phyloP scores from a whole-genome alignment of 2,888 invertebrate species.

The Druceiella hillmani region DNA sequence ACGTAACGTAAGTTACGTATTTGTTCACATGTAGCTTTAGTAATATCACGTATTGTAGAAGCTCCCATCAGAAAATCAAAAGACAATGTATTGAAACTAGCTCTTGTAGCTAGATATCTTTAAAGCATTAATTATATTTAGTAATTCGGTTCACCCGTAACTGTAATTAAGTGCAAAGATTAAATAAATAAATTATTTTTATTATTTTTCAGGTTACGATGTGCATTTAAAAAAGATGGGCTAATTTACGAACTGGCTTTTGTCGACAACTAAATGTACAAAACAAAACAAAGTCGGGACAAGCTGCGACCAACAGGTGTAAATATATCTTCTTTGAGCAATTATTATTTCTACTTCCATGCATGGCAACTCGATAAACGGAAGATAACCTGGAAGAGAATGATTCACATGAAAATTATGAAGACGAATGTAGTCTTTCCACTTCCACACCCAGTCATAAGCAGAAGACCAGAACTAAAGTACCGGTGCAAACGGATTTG shows the following conservation, averaged over 20 bases:
- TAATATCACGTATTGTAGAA: slow-evolving; percentile 26
- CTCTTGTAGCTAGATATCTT: slow-evolving; percentile 26
- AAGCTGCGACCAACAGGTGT: slow-evolving; percentile 22
- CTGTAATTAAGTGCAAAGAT: too few relatives aligned
- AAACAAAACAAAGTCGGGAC: slow-evolving; percentile 22
- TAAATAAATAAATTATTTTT: too few relatives aligned
- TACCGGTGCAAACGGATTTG: too few relatives aligned
- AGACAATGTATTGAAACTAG: slow-evolving; percentile 25
- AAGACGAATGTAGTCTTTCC: too few relatives aligned
- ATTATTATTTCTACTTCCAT: slow-evolving; percentile 23
- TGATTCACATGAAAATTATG: too few relatives aligned
- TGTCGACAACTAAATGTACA: slow-evolving; percentile 21
- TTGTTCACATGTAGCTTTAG: slow-evolving; percentile 25
- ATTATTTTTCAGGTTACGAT: slow-evolving; percentile 20
- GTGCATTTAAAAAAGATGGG: slow-evolving; percentile 23
- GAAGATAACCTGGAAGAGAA: slow-evolving; percentile 15
- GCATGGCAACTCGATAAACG: slow-evolving; percentile 17
- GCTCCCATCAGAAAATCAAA: slow-evolving; percentile 26
- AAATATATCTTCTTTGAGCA: slow-evolving; percentile 24
- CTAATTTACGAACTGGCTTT: too few relatives aligned
- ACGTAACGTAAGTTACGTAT: slow-evolving; percentile 24
- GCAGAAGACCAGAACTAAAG: too few relatives aligned
- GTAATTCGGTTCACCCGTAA: too few relatives aligned
- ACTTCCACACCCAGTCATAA: too few relatives aligned
- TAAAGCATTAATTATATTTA: slow-evolving; percentile 22